Conservation (phyloP, 2,797 vertebrate species). For the Anableps anableps region DNA sequence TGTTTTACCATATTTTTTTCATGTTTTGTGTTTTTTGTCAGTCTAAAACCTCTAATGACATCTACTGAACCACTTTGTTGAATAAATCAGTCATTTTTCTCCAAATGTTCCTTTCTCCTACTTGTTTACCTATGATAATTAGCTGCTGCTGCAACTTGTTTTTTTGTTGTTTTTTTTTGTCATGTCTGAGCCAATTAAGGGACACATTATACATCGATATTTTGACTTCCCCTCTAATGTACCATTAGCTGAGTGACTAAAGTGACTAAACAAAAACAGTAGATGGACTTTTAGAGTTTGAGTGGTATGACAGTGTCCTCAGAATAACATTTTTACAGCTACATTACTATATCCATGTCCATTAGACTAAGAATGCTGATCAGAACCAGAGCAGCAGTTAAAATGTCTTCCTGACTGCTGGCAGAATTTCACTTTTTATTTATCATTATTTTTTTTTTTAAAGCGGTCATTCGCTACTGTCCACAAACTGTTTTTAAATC, state of each 20-base stretch:
- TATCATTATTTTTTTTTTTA: background rate
- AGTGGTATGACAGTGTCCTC: too few relatives aligned
- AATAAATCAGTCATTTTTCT: background rate
- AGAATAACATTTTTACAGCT: too few relatives aligned
- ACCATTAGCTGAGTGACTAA: too few relatives aligned
- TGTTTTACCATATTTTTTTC: background rate
- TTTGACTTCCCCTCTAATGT: too few relatives aligned
- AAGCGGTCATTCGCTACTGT: background rate
- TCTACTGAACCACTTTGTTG: background rate
- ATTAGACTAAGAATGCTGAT: background rate
- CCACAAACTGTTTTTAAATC: background rate
- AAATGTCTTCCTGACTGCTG: background rate
- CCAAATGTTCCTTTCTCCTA: background rate
- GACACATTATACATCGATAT: too few relatives aligned
- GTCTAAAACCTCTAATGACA: too few relatives aligned
- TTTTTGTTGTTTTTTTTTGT: too few relatives aligned
- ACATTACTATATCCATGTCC: background rate
- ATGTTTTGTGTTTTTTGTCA: background rate
- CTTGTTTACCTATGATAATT: too few relatives aligned
- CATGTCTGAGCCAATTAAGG: too few relatives aligned
- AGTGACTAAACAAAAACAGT: too few relatives aligned
- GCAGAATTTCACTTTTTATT: background rate
- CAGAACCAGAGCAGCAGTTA: background rate
- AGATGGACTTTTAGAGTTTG: too few relatives aligned
- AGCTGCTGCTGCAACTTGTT: too few relatives aligned